Evolutionary conservation across 2,888 invertebrate genomes (phyloP), one percentile per base, ranked within the genome.

Genomic region (Sarcophaga carnaria): DNA sequence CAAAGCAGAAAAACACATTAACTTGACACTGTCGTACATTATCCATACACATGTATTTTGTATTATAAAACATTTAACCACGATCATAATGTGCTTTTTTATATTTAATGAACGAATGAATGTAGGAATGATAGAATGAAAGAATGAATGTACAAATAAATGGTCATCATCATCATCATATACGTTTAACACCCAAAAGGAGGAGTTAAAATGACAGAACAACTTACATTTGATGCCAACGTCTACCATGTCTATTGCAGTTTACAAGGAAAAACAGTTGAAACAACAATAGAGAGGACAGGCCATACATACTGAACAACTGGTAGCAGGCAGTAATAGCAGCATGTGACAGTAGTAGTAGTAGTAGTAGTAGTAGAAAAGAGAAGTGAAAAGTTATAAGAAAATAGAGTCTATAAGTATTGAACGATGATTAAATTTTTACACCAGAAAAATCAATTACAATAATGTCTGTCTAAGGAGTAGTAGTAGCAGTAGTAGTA

Each of bases 381-480:
- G 17, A 67, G 27, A 67, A 54, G 62, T 74, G 22, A n/a, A 63
- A 37, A 37, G 8, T 37, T 37, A 76, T 64, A 17, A 17, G 76
- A 5, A 62, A 22, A 71, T 71, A 78, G 67, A 75, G 80, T 71
- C 72, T 66, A 85, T 87, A 85, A 85, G 87, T 83, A 85, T 86
- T 80, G 82, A 85, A 74, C 83, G 88, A 88, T 89, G 89, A 89
- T 89, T 89, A 89, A 89, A 89, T 89, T 89, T 89, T 89, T 89
- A 89, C 89, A 89, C 89, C 88, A 89, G 89, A 89, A 89, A 89
- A 89, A 89, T 89, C 89, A 89, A 89, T 89, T 89, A 89, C 89
- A 89, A 89, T 89, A 87, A 88, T 88, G 89, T 89, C 89, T 88
- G 89, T 89, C 88, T 87, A 88, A 86, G 85, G 80, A 88, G 79